phyloP scores from a whole-genome alignment of 2,888 invertebrate species.

The Tortrix viridana region DNA sequence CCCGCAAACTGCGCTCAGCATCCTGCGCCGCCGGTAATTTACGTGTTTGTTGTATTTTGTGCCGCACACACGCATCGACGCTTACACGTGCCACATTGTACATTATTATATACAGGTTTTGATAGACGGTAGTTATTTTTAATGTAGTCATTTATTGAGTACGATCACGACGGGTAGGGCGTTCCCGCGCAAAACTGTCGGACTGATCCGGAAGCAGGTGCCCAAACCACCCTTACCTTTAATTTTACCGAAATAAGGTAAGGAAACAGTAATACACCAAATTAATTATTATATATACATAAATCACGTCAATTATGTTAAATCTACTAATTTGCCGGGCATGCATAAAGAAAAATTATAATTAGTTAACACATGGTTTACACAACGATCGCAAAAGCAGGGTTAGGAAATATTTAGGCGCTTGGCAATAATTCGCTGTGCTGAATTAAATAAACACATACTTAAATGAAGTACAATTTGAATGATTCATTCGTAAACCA shows the following conservation, averaged over 20 bases:
- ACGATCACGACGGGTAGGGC: not conserved
- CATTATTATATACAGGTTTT: slow-evolving; percentile 8
- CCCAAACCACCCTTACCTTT: no score
- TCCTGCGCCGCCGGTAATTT: slow-evolving; percentile 4
- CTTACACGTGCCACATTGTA: slow-evolving; percentile 17
- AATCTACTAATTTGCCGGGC: not conserved
- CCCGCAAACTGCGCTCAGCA: slow-evolving; percentile 51
- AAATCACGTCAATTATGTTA: no score
- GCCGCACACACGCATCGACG: slow-evolving; percentile 13
- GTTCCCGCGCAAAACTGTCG: no score
- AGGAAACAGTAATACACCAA: no score
- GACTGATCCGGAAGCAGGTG: no score
- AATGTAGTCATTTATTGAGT: not conserved
- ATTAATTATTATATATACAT: no score
- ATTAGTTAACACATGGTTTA: not conserved
- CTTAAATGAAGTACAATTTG: no score
- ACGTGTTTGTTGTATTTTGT: slow-evolving; percentile 18
- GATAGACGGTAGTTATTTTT: slow-evolving; percentile 1
- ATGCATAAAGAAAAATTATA: not conserved
- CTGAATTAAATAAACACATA: not conserved
- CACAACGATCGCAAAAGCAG: slow-evolving; percentile 21
- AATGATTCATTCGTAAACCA: no score
- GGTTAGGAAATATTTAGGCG: not conserved
- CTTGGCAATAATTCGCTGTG: slow-evolving; percentile 18
- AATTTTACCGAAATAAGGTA: no score